Evolutionary conservation across 2,113 vertebrate genomes (phyloP).

Genomic region (Oncorhynchus kisutch): DNA sequence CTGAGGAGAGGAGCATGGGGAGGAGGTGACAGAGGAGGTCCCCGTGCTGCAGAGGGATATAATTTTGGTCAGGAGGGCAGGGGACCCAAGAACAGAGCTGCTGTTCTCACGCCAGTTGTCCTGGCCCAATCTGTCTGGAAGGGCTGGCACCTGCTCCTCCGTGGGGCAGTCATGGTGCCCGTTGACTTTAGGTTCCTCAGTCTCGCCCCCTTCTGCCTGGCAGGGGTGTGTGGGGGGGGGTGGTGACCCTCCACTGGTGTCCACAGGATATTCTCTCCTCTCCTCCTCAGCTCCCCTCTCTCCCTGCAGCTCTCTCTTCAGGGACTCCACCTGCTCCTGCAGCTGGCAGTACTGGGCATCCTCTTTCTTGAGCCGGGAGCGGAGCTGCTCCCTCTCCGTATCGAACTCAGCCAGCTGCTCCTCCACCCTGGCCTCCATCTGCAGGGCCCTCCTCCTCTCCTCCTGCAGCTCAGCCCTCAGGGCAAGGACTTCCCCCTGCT

Average conservation of each 20-base stretch:
- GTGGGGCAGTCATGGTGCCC: constrained; percentile 46
- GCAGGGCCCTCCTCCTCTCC: constrained; percentile 81
- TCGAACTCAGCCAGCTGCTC: constrained; percentile 94
- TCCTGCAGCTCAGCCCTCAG: constrained; percentile 84
- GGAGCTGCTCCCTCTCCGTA: constrained; percentile 90
- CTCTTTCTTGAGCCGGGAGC: constrained; percentile 89
- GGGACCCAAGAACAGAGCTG: neutral
- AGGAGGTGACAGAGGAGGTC: constrained; percentile 75
- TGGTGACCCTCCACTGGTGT: constrained; percentile 74
- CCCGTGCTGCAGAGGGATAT: constrained; percentile 70
- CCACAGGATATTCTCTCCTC: neutral
- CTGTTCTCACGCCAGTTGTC: constrained; percentile 69
- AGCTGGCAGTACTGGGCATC: constrained; percentile 85
- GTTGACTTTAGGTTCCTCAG: constrained; percentile 68
- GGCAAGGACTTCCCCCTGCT: constrained; percentile 72
- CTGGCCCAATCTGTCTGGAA: constrained; percentile 24
- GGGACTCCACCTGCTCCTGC: constrained; percentile 82
- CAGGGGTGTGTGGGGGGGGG: neutral
- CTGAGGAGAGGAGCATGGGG: constrained; percentile 81
- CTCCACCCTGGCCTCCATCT: constrained; percentile 92
- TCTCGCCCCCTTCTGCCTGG: neutral
- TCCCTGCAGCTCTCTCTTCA: constrained; percentile 74
- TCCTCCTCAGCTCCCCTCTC: neutral
- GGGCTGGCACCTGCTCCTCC: constrained; percentile 14
- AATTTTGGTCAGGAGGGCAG: constrained; percentile 33